Conservation (phyloP, 2,797 vertebrate genomes). For the Anas bernieri region DNA sequence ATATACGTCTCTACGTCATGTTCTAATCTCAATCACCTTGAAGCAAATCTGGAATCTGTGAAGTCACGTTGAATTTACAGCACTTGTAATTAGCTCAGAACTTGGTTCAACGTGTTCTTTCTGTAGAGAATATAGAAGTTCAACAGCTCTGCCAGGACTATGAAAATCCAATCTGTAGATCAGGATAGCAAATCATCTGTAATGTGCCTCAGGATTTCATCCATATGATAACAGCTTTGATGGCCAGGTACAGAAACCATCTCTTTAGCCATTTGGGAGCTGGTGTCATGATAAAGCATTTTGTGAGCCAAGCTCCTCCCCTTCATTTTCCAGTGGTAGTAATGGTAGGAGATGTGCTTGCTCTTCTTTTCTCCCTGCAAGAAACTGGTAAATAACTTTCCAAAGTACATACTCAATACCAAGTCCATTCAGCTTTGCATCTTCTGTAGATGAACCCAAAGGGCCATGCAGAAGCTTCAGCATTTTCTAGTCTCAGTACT, state of each 20-base stretch:
- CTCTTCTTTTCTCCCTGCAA: neutral
- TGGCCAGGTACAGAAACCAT: neutral
- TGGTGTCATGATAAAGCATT: neutral
- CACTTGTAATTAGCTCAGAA: neutral
- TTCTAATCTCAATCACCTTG: neutral
- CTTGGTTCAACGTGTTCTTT: neutral
- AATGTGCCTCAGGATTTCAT: neutral
- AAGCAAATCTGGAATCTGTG: neutral
- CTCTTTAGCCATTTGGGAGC: neutral
- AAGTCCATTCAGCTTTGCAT: neutral
- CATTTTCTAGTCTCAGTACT: neutral
- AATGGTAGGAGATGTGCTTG: rapidly evolving
- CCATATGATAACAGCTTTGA: neutral
- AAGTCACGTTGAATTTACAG: neutral
- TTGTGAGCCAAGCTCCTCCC: neutral
- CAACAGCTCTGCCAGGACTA: neutral
- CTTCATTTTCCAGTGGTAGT: neutral
- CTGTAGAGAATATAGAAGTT: neutral
- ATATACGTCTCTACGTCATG: neutral
- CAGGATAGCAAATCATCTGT: neutral
- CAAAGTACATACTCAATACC: rapidly evolving
- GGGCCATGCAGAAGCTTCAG: neutral
- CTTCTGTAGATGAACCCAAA: neutral
- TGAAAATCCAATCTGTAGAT: neutral
- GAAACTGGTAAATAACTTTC: neutral